These are phyloP conservation scores for Chrysodeixis includens DNA, from an alignment of 2,888 invertebrate species.

Conservation along the genomic window DNA sequence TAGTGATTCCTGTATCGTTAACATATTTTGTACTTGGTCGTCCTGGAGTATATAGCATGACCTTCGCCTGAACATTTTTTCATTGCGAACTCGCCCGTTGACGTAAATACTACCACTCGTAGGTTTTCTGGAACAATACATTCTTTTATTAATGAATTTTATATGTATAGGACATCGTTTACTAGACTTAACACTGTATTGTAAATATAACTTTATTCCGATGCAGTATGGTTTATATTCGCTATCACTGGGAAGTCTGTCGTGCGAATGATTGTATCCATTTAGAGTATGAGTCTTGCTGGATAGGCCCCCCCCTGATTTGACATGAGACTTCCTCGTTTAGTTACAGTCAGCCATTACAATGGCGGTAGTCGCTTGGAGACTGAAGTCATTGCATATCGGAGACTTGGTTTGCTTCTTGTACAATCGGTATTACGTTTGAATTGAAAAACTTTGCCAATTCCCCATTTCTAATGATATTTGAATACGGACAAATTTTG, in stretches of 20 bases:
- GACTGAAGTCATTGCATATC: no score
- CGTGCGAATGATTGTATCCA: background rate
- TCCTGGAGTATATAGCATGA: slow-evolving; percentile 98
- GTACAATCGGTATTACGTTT: no score
- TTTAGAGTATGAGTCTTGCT: background rate
- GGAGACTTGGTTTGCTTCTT: no score
- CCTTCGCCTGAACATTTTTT: slow-evolving; percentile 92
- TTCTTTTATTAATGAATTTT: background rate
- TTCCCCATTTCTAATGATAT: no score
- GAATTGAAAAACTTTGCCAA: no score
- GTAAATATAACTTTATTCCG: background rate
- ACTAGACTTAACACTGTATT: background rate
- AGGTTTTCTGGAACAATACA: slow-evolving; percentile 74
- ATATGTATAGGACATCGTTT: background rate
- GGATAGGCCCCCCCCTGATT: background rate
- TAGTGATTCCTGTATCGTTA: slow-evolving; percentile 96
- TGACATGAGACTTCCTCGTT: slow-evolving; percentile 4
- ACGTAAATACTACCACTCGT: slow-evolving; percentile 91
- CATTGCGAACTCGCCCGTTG: slow-evolving; percentile 92
- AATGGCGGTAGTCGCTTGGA: background rate
- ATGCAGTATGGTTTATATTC: background rate
- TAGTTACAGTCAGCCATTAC: background rate
- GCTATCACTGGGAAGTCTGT: background rate
- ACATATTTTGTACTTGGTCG: slow-evolving; percentile 93
- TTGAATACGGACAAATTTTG: no score